These are phyloP conservation scores for Corvus moneduloides DNA, from an alignment of 2,113 vertebrate species.

Conservation along the genomic window DNA sequence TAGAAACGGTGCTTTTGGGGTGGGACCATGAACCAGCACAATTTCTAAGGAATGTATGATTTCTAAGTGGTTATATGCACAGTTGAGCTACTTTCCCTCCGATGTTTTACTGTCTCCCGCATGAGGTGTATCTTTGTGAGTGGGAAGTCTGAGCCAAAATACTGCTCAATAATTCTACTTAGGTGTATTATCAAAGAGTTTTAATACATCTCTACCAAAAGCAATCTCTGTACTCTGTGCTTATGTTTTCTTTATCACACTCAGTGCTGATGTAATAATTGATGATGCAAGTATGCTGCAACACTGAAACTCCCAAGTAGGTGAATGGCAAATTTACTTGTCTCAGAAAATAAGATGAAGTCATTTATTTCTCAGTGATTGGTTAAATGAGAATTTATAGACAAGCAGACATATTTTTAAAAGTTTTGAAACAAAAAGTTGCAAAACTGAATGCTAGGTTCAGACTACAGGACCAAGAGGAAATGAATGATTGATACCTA, in stretches of 20 bases:
- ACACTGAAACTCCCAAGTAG: constrained; percentile 10
- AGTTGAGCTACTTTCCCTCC: neutral
- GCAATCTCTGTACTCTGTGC: neutral
- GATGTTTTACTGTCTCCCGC: neutral
- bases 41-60: neutral
- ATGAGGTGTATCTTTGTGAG: neutral
- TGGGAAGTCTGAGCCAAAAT: neutral
- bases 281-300: constrained; percentile 54
- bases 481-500: constrained; percentile 82
- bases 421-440: constrained; percentile 64
- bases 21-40: neutral
- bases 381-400: constrained; percentile 64
- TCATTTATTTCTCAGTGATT: constrained; percentile 63
- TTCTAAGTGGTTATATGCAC: neutral
- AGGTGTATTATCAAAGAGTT: neutral
- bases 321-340: constrained; percentile 52
- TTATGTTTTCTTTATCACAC: constrained; percentile 19
- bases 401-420: constrained; percentile 72
- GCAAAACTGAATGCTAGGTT: constrained; percentile 40
- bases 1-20: neutral
- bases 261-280: constrained; percentile 52
- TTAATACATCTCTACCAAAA: neutral
- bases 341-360: constrained; percentile 73
- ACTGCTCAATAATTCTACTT: constrained; percentile 14
- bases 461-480: constrained; percentile 29